Evolutionary conservation across 2,113 vertebrate genomes (phyloP), one percentile per base, ranked within the genome.

Genomic region (Tetrao urogallus): DNA sequence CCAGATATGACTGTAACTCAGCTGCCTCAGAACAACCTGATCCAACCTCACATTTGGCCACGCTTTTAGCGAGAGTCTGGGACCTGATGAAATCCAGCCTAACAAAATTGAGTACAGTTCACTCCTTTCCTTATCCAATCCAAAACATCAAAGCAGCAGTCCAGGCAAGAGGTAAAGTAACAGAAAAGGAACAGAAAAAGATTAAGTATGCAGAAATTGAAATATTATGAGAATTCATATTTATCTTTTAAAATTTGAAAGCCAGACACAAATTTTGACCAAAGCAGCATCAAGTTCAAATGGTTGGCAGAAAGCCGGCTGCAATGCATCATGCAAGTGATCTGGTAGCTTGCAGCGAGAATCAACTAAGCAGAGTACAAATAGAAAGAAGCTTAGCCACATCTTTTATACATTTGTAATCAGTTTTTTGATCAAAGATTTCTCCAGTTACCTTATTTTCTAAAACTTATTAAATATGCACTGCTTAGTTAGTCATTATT

Each of bases 1-100:
- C 42, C 27, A 7, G 28, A 75, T 18, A 57, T 30, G 50, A 16
- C 6, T 1, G 0, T 11, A 56, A n/a, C 6, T 36, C 2, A 0
- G 2, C 32, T 20, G 6, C 2, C 18, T 12, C 63, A 54, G 65
- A 85, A 13, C 24, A 74, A 7, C 38, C 15, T 57, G 48, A 82
- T 16, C 27, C 27, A 18, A 60, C 5, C 42, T 72, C 5, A 13
- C 5, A 6, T 21, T 25, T 79, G 19, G 10, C 8, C 11, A 36
- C 4, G 14, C 22, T 58, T 48, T 27, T n/a, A 8, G 11, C 19
- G 9, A 11, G 50, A 66, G 25, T 4, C 27, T 20, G 10, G 8
- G 38, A 56, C 27, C 42, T 27, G 13, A 65, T 38, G 25, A 89
- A 16, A 21, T 52, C 17, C 4, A 42, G 15, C 12, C 57, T 52